Conservation (phyloP, 2,888 invertebrate genomes). For the Mactromeris polynyma region DNA sequence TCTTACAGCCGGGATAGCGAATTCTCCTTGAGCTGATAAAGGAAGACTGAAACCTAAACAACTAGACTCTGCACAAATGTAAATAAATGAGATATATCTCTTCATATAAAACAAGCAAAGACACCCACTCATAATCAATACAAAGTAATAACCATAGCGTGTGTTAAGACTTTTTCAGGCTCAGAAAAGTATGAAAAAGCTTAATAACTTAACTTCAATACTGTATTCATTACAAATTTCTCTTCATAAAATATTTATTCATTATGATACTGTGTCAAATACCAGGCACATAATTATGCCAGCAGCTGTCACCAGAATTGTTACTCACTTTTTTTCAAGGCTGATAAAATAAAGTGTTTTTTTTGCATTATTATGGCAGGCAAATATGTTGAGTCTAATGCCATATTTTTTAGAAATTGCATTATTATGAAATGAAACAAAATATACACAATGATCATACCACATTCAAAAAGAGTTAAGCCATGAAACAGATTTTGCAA, state of each 20-base stretch:
- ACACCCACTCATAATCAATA: background rate
- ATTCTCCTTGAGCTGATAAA: background rate
- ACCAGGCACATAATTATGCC: background rate
- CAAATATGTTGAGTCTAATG: too few species aligned
- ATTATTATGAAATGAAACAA: too few species aligned
- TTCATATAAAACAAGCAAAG: background rate
- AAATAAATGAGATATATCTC: slow-evolving; percentile 8
- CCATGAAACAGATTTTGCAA: too few species aligned
- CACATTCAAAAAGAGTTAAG: too few species aligned
- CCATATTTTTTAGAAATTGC: too few species aligned
- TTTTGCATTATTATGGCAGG: too few species aligned
- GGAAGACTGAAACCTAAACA: background rate
- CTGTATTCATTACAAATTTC: background rate
- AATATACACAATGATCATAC: too few species aligned
- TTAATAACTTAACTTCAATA: background rate
- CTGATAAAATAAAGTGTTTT: too few species aligned
- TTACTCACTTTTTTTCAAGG: too few species aligned
- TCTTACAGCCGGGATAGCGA: background rate
- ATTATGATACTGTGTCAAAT: background rate
- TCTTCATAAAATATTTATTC: background rate
- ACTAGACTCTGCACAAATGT: background rate
- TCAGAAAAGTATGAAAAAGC: background rate
- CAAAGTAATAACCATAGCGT: background rate
- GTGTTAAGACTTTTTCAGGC: background rate
- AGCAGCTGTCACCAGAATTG: background rate